phyloP scores from a whole-genome alignment of 2,888 invertebrate species.

The Tridacna crocea region DNA sequence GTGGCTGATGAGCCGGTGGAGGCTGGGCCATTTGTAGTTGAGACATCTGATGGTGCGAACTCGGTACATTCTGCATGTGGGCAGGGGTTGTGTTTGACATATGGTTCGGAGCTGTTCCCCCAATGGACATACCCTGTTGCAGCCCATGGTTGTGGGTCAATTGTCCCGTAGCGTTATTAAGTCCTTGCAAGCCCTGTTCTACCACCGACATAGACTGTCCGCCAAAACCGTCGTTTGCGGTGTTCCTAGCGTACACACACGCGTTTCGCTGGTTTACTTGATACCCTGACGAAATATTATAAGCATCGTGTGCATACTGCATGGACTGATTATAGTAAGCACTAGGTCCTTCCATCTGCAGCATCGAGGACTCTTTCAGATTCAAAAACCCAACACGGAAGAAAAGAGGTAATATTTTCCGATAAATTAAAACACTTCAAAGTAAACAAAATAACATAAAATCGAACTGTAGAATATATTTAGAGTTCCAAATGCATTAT shows the following conservation, averaged over 20 bases:
- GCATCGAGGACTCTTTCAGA: slow-evolving; percentile 30
- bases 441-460: too few species aligned
- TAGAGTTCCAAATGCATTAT: too few species aligned
- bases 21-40: slow-evolving; percentile 65
- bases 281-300: slow-evolving; percentile 51
- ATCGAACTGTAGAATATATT: too few species aligned
- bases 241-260: slow-evolving; percentile 72
- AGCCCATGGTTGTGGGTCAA: slow-evolving; percentile 53
- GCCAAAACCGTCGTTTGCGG: slow-evolving; percentile 67
- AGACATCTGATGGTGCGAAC: slow-evolving; percentile 58
- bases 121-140: slow-evolving; percentile 38
- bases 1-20: slow-evolving; percentile 70
- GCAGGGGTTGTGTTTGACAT: slow-evolving; percentile 71
- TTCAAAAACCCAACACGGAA: background rate
- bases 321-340: slow-evolving; percentile 71
- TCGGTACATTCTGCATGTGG: slow-evolving; percentile 69
- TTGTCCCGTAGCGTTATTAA: slow-evolving; percentile 40
- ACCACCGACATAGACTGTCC: slow-evolving; percentile 80
- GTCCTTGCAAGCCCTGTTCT: slow-evolving; percentile 63
- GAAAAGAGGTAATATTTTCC: background rate
- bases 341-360: slow-evolving; percentile 73
- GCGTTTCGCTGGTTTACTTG: slow-evolving; percentile 63
- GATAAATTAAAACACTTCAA: too few species aligned
- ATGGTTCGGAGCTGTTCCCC: slow-evolving; percentile 42
- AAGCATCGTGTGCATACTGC: slow-evolving; percentile 71